Evolutionary conservation across 2,797 vertebrate species (phyloP), one percentile per base, ranked within the genome.

Genomic region (Sphenodon punctatus): DNA sequence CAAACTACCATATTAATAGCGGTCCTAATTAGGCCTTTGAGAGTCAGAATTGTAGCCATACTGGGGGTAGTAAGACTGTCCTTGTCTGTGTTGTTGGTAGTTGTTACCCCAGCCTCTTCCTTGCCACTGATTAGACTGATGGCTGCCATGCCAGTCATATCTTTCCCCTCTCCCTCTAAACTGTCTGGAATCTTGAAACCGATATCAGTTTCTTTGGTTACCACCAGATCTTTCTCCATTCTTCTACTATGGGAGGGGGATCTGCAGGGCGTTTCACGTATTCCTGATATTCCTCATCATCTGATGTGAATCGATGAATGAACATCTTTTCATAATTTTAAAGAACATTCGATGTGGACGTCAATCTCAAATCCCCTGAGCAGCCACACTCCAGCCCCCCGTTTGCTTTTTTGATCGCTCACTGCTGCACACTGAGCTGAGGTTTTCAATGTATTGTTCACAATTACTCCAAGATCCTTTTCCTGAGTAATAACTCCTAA

Each of bases 251-350:
- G 3, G 98, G 98, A 41, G 98, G 98, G 1, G 92, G 75, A 51
- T 97, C 95, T 1, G 95, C 80, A 12, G 97, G 93, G 3, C 96
- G 96, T 41, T 91, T 96, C 39, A 97, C 41, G 46, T 98, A 98
- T 22, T 96, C 89, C 87, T 98, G 98, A 82, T 97, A 99, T 15
- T 97, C 97, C 4, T 73, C 64, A 86, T 99, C 98, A 8, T 97
- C 95, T 0, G 93, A 70, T 1, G 97, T 94, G 85, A 97, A 99
- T 46, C 98, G 96, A 67, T 96, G 66, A 36, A 95, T 94, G 89
- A 99, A 99, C 96, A 97, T 93, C 65, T 94, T 93, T 90, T 99
- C 97, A 59, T 97, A 99, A 61, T 87, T 87, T n/a, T n/a, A n/a
- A n/a, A n/a, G n/a, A n/a, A n/a, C n/a, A n/a, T n/a, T n/a, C n/a